Evolutionary conservation across 2,888 invertebrate genomes (phyloP).

Genomic region (Alloplasta piceator): DNA sequence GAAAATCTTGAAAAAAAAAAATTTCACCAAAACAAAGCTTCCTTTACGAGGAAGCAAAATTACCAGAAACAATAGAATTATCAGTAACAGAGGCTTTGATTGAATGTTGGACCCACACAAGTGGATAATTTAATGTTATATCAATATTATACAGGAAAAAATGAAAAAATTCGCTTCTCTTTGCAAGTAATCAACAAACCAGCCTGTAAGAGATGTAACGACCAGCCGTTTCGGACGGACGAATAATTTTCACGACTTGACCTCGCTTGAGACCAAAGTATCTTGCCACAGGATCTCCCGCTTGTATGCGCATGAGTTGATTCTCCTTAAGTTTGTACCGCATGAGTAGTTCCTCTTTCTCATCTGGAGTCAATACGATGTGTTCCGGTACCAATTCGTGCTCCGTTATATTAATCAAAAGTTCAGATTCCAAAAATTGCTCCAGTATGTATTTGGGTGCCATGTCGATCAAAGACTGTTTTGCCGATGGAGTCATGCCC

Average conservation of each 20-base stretch:
- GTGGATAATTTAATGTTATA: constrained; percentile 7
- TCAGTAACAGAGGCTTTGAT: too few species aligned
- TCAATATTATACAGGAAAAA: constrained; percentile 10
- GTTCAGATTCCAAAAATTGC: constrained; percentile 96
- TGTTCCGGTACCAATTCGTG: constrained; percentile 99
- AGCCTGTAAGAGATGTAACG: constrained; percentile 99
- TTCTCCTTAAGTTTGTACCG: constrained; percentile 99
- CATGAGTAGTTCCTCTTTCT: constrained; percentile 97
- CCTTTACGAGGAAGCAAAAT: too few species aligned
- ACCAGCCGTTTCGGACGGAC: constrained; percentile 99
- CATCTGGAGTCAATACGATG: constrained; percentile 98
- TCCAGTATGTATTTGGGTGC: constrained; percentile 99
- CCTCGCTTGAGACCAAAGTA: constrained; percentile 99
- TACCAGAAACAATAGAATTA: too few species aligned
- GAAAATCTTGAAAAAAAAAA: too few species aligned
- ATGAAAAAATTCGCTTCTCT: background rate
- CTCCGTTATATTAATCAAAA: constrained; percentile 98
- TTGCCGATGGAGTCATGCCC: constrained; percentile 99
- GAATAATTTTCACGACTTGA: constrained; percentile 99
- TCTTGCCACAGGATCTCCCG: constrained; percentile 98
- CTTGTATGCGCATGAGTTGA: constrained; percentile 99
- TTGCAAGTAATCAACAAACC: constrained; percentile 87
- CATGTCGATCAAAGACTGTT: constrained; percentile 98
- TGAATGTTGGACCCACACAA: too few species aligned
- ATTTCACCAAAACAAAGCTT: too few species aligned